Evolutionary conservation across 2,797 vertebrate genomes (phyloP), one percentile per base, ranked within the genome.

Genomic region (Coregonus suidteri): DNA sequence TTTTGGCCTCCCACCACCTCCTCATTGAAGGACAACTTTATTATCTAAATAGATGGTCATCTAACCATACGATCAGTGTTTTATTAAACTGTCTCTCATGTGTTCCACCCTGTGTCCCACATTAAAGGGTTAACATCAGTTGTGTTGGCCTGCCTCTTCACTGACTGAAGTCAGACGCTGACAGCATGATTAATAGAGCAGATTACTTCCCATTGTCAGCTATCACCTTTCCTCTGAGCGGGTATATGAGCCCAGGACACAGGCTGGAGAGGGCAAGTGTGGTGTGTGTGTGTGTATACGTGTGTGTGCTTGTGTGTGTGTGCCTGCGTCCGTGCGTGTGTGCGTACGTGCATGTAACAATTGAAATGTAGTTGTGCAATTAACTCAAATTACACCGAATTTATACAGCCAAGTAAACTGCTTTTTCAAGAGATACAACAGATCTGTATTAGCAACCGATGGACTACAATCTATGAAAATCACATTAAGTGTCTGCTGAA

Each of bases 171-270:
- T 91, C 90, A 75, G 83, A 88, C 83, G 82, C 88, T 89, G 88
- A 92, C 88, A 92, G 88, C 85, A 74, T 84, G 91, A 95, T 96
- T 95, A 94, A 91, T 95, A 91, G 81, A 89, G 90, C 77, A 84
- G 89, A 94, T 95, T 93, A 93, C 93, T 94, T 93, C 88, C 91
- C 91, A 85, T 93, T 91, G 92, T 93, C 93, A 90, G 92, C 89
- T 94, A 94, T 94, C 88, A 91, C 90, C 93, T 95, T 96, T 93
- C 92, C 86, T 91, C 84, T 56, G 77, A 76, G 87, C 87, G 85
- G 86, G 77, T 88, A 91, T 82, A 92, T 87, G 88, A 88, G 86
- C 86, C 90, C 83, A 84, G 81, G 83, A 85, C 84, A 85, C 69
- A 68, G 41, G 85, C 72, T 68, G 59, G 15, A 37, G 69, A 74